Evolutionary conservation across 2,888 invertebrate species (phyloP).

Genomic region (Athalia rosae): DNA sequence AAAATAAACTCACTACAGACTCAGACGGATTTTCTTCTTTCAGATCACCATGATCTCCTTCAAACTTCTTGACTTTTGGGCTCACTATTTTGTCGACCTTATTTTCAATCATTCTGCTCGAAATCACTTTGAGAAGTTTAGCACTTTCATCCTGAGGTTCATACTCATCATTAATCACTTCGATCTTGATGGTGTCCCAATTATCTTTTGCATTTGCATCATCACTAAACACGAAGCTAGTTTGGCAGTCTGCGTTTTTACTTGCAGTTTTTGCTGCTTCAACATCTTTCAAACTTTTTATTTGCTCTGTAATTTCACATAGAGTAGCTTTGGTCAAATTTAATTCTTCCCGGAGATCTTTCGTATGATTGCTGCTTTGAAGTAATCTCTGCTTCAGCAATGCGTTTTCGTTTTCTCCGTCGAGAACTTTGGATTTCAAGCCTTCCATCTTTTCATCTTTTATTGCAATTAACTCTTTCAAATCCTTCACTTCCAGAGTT

Average conservation of each 20-base stretch:
- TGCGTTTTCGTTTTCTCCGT: conserved; percentile 54
- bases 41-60: conserved; percentile 27
- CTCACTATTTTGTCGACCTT: not conserved
- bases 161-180: too few relatives aligned
- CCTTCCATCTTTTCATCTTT: conserved; percentile 28
- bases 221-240: conserved; percentile 44
- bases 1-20: conserved; percentile 8
- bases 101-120: not conserved
- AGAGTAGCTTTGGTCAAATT: conserved; percentile 54
- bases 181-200: too few relatives aligned
- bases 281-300: conserved; percentile 50
- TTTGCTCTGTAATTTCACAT: conserved; percentile 52
- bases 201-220: too few relatives aligned
- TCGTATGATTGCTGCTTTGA: conserved; percentile 51
- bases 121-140: not conserved
- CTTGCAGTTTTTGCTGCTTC: conserved; percentile 37
- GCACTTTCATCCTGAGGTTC: not conserved
- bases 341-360: conserved; percentile 52
- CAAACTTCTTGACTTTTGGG: conserved; percentile 52
- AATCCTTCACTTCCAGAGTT: conserved; percentile 16
- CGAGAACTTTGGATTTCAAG: conserved; percentile 43
- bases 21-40: not conserved
- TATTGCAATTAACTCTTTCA: not conserved
- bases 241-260: conserved; percentile 50
- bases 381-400: conserved; percentile 54